These are phyloP conservation scores for Dryocosmus kuriphilus DNA, from an alignment of 2,888 invertebrate genomes.

Conservation along the genomic window DNA sequence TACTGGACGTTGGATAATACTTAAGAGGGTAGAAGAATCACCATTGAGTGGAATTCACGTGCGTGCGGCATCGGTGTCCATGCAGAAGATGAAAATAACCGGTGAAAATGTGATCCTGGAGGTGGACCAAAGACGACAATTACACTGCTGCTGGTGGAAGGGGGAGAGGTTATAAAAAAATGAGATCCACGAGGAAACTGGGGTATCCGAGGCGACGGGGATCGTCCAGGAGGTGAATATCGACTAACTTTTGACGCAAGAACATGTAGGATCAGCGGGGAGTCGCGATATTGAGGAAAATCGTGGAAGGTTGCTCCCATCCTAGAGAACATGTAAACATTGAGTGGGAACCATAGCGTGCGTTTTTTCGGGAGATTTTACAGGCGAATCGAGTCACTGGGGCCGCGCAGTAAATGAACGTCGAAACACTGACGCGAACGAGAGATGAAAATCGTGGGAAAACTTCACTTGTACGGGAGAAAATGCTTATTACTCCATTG, in stretches of 20 bases:
- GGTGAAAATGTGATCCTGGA: constrained; percentile 31
- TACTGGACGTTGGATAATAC: constrained; percentile 41
- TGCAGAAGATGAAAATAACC: constrained; percentile 31
- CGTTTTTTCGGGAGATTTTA: constrained; percentile 5
- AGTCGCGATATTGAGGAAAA: constrained; percentile 51
- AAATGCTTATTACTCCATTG: constrained; percentile 77
- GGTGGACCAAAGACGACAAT: constrained; percentile 43
- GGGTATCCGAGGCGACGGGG: constrained; percentile 25
- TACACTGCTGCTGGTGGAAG: constrained; percentile 38
- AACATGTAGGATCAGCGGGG: constrained; percentile 10
- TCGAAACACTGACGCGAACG: constrained; percentile 43
- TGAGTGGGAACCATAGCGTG: constrained; percentile 52
- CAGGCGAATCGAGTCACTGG: constrained; percentile 14
- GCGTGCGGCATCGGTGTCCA: constrained; percentile 34
- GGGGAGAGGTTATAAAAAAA: constrained; percentile 61
- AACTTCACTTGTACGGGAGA: constrained; percentile 62
- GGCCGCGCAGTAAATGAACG: neutral
- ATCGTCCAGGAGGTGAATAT: constrained; percentile 23
- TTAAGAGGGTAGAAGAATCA: constrained; percentile 41
- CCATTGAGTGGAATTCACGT: constrained; percentile 41
- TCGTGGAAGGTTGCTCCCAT: constrained; percentile 63
- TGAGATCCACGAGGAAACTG: constrained; percentile 37
- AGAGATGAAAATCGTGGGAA: constrained; percentile 30
- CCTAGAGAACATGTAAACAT: constrained; percentile 71
- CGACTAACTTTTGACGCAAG: neutral